Evolutionary conservation across 2,797 vertebrate genomes (phyloP).

Genomic region (Lithobates pipiens): DNA sequence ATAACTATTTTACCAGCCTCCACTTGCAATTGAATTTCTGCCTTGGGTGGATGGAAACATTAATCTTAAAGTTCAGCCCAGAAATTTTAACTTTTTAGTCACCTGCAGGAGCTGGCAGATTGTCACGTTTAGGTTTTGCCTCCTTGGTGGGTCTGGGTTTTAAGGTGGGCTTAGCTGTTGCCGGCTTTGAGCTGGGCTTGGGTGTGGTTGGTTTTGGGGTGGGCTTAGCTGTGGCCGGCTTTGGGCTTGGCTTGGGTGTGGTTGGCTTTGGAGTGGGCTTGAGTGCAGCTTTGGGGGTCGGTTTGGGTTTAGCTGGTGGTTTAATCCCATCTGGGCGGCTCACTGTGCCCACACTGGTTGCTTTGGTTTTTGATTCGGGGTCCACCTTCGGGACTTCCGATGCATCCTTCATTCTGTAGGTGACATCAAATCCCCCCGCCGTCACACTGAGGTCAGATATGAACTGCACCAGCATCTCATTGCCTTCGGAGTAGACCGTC

Average conservation of each 20-base stretch:
- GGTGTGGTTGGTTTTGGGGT: constrained; percentile 52
- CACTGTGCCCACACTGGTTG: not conserved
- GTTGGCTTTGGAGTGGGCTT: constrained; percentile 63
- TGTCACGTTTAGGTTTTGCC: not conserved
- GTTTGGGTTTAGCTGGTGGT: constrained; percentile 46
- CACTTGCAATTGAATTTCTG: no score
- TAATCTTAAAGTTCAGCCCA: no score
- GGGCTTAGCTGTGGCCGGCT: constrained; percentile 48
- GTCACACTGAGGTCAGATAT: constrained; percentile 91
- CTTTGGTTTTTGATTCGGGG: not conserved
- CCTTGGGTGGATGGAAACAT: no score
- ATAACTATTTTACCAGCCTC: no score
- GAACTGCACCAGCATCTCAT: constrained; percentile 89
- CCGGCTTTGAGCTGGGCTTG: constrained; percentile 46
- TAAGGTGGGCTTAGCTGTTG: constrained; percentile 53
- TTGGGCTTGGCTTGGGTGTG: not conserved
- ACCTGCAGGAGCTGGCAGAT: not conserved
- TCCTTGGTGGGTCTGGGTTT: constrained; percentile 31
- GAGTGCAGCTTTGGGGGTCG: constrained; percentile 5
- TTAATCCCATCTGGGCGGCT: constrained; percentile 67
- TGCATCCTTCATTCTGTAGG: constrained; percentile 72
- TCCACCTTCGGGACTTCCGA: constrained; percentile 11
- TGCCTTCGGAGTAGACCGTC: constrained; percentile 77
- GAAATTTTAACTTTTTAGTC: not conserved
- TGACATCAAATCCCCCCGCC: constrained; percentile 85